Base-by-base conservation (phyloP, 2,113 vertebrate species). In the Paedocypris sp. region DNA sequence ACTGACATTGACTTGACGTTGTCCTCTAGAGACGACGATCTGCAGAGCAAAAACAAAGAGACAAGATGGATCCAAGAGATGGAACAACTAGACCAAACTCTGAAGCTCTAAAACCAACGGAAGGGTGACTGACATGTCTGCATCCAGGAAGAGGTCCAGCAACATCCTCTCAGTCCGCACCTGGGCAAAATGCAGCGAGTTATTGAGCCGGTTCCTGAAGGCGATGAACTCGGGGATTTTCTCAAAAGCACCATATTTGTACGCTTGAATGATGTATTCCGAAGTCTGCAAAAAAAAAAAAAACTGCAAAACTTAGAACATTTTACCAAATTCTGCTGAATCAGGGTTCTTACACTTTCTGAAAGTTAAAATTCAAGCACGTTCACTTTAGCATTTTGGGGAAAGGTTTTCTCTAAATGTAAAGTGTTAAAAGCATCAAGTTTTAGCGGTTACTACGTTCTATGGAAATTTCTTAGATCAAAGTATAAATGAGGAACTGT, bases 181-280 rank as follows among this genome's bases (percentile, higher is more conserved):
- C 83, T 99, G 95, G 15, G 94, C 93, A 52, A 99, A 99, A 77
- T 99, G 95, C 74, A 99, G 87, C 58, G 95, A 98, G 35, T 93
- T 91, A 79, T 99, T 97, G 71, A 99, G 82, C 58, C 95, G 75
- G 76, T 92, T 97, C 76, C 94, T 82, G 76, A 99, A 94, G 2
- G 92, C 91, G 13, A 99, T 99, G 83, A 99, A 99, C 68, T 99
- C 95, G 4, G 95, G 95, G 78, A 99, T 99, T 76, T 99, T 99
- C 89, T 99, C 94, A 63, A 99, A 98, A 0, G 95, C 95, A 64
- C 95, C 95, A 1, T 98, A 99, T 78, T 99, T 99, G 69, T 98
- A 99, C 47, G 95, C 95, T 80, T 99, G 95, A 79, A 99, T 99
- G 76, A 99, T 97, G 63, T 99, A 98, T 86, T 99, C 95, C 90